Conservation (phyloP, 2,113 vertebrate species). For the Eonycteris spelaea region DNA sequence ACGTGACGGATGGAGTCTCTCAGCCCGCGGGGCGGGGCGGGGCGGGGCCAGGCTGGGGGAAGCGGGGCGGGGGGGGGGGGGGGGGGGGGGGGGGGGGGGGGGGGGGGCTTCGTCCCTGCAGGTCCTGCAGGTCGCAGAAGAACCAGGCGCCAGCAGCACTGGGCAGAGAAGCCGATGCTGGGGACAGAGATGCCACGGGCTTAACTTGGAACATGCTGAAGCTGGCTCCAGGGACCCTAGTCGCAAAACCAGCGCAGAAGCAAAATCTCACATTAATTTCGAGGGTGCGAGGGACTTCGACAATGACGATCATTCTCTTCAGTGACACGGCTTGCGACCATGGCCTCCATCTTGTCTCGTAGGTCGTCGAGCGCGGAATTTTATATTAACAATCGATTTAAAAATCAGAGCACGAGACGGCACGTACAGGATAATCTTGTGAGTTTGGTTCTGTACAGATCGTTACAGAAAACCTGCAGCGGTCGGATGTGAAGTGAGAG, state of each 20-base stretch:
- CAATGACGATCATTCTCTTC: not conserved
- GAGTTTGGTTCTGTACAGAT: not conserved
- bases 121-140: not conserved
- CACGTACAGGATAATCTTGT: not conserved
- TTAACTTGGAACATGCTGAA: not conserved
- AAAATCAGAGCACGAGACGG: not conserved
- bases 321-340: rapidly evolving
- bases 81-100: not conserved
- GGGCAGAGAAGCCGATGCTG: not conserved
- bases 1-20: not conserved
- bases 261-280: not conserved
- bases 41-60: not conserved
- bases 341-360: not conserved
- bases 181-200: not conserved
- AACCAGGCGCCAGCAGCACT: not conserved
- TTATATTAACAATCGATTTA: not conserved
- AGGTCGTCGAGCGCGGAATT: not conserved
- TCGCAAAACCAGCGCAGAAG: not conserved
- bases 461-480: not conserved
- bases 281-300: rapidly evolving
- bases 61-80: rapidly evolving
- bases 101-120: rapidly evolving
- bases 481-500: rapidly evolving
- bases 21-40: not conserved
- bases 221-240: no score